Evolutionary conservation across 2,113 vertebrate genomes (phyloP).

Genomic region (Dissostichus mawsoni): DNA sequence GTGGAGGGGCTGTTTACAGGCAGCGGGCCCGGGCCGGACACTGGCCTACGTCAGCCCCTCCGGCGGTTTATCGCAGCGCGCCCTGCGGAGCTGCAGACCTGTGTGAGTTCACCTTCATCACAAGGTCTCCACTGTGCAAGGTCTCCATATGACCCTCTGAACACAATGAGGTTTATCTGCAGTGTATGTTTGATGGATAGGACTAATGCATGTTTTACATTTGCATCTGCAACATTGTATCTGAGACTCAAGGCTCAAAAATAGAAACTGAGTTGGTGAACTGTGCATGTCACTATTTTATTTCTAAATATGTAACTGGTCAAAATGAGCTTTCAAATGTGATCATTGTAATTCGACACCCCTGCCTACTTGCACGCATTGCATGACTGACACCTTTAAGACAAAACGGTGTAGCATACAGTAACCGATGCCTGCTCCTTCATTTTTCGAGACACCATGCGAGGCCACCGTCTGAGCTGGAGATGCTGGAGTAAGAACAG

Average conservation of each 20-base stretch:
- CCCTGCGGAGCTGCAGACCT: neutral
- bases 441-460: too few species aligned
- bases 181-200: slow-evolving; percentile 10
- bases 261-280: neutral
- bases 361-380: too few species aligned
- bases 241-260: neutral
- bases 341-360: too few species aligned
- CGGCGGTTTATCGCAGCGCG: slow-evolving; percentile 24
- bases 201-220: neutral
- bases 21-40: slow-evolving; percentile 54
- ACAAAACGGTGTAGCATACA: too few species aligned
- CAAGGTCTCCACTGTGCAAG: slow-evolving; percentile 20
- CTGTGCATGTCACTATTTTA: neutral
- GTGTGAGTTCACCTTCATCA: slow-evolving; percentile 1
- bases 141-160: slow-evolving; percentile 2
- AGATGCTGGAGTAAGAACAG: too few species aligned
- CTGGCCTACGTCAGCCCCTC: slow-evolving; percentile 40
- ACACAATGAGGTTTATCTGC: slow-evolving; percentile 35
- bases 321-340: too few species aligned
- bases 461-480: too few species aligned
- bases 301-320: too few species aligned
- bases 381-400: too few species aligned
- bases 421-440: too few species aligned
- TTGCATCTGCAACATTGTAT: neutral
- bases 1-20: slow-evolving; percentile 74